These are phyloP conservation scores for Gila orcuttii DNA, from an alignment of 2,113 vertebrate genomes.

Conservation along the genomic window DNA sequence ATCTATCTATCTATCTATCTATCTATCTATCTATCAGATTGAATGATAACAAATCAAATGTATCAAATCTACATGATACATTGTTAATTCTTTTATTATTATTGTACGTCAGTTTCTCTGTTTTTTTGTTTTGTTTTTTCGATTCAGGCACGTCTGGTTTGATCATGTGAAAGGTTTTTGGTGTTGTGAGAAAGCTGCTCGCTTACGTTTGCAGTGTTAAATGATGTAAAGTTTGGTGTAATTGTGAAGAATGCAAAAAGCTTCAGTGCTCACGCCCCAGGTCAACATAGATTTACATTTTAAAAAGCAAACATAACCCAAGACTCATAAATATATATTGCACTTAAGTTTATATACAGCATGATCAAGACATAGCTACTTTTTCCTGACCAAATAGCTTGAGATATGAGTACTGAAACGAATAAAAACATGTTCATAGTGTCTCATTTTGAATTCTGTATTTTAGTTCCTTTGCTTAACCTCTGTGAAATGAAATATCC, in stretches of 20 bases:
- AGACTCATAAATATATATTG: constrained; percentile 31
- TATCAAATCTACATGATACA: constrained; percentile 54
- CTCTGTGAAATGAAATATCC: constrained; percentile 26
- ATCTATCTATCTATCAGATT: constrained; percentile 60
- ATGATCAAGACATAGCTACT: constrained; percentile 31
- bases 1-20: constrained; percentile 60
- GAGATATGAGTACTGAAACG: constrained; percentile 30
- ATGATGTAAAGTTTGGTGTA: constrained; percentile 70
- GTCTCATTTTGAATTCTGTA: constrained; percentile 11
- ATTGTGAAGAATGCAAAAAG: constrained; percentile 67
- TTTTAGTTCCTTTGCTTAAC: not conserved
- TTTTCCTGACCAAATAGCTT: constrained; percentile 35
- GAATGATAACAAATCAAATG: constrained; percentile 50
- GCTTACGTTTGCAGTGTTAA: constrained; percentile 67
- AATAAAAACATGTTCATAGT: constrained; percentile 23
- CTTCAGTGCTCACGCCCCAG: constrained; percentile 36
- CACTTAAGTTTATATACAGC: constrained; percentile 46
- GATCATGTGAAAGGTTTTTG: constrained; percentile 70
- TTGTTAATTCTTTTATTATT: constrained; percentile 47
- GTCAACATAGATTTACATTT: constrained; percentile 54
- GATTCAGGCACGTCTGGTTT: constrained; percentile 60
- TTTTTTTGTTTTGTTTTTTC: constrained; percentile 53
- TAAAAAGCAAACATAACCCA: constrained; percentile 43
- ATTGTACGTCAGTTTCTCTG: constrained; percentile 4
- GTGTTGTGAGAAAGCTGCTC: constrained; percentile 73